Conservation (phyloP, 2,888 invertebrate species). For the Sphecodes monilicornis region DNA sequence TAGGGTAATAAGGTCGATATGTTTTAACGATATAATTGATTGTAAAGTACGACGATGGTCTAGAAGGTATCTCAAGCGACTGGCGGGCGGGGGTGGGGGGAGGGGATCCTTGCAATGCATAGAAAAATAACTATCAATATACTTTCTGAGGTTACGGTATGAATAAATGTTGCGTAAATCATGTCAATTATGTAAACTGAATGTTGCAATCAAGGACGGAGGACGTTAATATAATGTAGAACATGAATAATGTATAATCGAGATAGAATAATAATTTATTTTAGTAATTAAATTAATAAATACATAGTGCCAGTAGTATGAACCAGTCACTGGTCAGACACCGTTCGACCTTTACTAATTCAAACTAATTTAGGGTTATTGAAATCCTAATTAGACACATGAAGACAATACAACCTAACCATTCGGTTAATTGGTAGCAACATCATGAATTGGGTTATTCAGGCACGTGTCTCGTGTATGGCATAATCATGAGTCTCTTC, state of each 20-base stretch:
- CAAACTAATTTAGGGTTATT: conserved; percentile 6
- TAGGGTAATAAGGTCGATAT: background rate
- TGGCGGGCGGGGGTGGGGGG: too few relatives aligned
- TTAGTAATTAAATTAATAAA: background rate
- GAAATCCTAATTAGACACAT: background rate
- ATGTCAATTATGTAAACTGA: background rate
- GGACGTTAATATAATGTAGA: background rate
- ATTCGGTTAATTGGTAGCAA: conserved; percentile 6
- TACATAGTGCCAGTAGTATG: background rate
- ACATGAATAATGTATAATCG: background rate
- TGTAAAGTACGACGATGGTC: background rate
- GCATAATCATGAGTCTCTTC: conserved; percentile 4
- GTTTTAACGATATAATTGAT: background rate
- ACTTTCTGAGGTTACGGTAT: background rate
- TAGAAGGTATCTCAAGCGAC: background rate
- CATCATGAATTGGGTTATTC: conserved; percentile 9
- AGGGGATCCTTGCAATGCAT: background rate
- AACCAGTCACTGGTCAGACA: background rate
- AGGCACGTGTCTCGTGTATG: background rate
- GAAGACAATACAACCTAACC: background rate
- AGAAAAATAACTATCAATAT: background rate
- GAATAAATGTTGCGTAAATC: background rate
- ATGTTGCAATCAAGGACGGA: background rate
- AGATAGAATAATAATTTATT: background rate
- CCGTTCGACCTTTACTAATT: background rate